Conservation (phyloP, 2,113 vertebrate genomes). For the Arothron firmamentum region DNA sequence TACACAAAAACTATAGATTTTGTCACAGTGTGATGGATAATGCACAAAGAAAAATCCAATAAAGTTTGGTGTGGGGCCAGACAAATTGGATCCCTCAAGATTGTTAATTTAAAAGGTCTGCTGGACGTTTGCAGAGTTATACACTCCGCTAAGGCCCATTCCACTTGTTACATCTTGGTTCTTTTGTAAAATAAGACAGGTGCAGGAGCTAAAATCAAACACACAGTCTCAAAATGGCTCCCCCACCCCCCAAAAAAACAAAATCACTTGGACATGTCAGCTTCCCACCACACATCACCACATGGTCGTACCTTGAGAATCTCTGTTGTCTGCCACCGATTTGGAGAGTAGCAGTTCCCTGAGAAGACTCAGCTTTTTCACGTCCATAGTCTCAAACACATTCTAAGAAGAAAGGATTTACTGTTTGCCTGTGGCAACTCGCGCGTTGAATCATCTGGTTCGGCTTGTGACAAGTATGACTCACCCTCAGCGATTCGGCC, state of each 20-base stretch:
- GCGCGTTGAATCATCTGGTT: neutral
- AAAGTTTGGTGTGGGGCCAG: no score
- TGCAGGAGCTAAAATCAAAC: neutral
- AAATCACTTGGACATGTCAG: neutral
- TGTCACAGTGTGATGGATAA: no score
- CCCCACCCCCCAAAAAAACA: neutral
- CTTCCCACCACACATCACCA: neutral
- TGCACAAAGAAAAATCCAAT: no score
- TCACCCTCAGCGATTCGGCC: conserved; percentile 78
- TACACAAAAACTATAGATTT: no score
- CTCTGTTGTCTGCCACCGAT: conserved; percentile 22
- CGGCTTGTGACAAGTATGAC: conserved; percentile 4
- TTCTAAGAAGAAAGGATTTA: conserved; percentile 66
- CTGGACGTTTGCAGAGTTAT: no score
- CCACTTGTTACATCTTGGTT: no score
- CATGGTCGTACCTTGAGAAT: conserved; percentile 50
- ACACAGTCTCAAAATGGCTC: neutral
- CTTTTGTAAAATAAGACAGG: neutral
- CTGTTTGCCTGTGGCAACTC: neutral
- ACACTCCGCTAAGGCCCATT: no score
- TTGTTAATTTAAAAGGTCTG: no score
- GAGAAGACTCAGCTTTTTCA: conserved; percentile 54
- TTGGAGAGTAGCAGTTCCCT: conserved; percentile 52
- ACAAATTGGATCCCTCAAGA: no score
- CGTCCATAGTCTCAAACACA: conserved; percentile 71